These are phyloP conservation scores for Pseudocheirus occidentalis DNA, from an alignment of 2,797 vertebrate species.

Conservation along the genomic window DNA sequence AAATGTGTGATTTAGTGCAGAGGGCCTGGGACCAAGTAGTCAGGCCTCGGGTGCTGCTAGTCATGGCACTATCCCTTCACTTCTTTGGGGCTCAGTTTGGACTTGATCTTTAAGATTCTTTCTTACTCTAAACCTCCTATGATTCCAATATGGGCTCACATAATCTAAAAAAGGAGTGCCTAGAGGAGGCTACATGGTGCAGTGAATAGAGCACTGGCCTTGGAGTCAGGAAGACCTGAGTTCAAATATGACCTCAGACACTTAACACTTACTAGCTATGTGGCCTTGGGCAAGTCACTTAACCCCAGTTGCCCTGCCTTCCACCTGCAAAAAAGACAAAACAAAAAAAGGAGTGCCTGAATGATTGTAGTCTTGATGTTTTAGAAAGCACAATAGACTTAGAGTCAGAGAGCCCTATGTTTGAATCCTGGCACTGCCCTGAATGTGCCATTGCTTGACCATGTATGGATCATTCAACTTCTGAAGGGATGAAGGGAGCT, in stretches of 20 bases:
- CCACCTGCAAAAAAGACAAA: no score
- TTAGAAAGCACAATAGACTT: neutral
- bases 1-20: neutral
- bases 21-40: neutral
- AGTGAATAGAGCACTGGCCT: no score
- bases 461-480: neutral
- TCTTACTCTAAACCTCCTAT: neutral
- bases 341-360: neutral
- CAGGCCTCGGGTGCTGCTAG: neutral
- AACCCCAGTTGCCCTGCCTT: no score
- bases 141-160: neutral
- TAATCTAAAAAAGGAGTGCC: neutral
- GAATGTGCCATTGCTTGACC: neutral
- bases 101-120: neutral
- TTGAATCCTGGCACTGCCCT: neutral
- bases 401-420: neutral
- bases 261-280: no score
- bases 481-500: neutral
- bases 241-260: no score
- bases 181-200: no score
- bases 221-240: no score
- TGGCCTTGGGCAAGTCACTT: no score
- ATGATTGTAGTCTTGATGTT: neutral
- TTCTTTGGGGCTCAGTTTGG: neutral
- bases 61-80: neutral